phyloP scores from a whole-genome alignment of 2,113 vertebrate species.

The Alethe diademata region DNA sequence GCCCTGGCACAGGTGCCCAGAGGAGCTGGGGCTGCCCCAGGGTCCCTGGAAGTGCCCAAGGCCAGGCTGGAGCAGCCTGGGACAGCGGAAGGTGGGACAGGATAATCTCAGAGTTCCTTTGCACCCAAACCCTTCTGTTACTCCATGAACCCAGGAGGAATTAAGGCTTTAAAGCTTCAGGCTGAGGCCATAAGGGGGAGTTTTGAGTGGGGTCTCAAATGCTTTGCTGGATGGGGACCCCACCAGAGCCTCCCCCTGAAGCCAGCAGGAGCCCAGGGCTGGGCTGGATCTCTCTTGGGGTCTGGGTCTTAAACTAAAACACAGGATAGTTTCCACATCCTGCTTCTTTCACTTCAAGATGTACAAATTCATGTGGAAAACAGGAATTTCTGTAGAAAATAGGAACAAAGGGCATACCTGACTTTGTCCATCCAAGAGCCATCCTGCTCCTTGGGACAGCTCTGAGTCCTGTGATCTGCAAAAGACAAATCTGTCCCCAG shows the following conservation, averaged over 20 bases:
- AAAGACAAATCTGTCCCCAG: not conserved
- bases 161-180: not conserved
- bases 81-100: rapidly evolving
- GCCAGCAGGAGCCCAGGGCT: not conserved
- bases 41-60: not conserved
- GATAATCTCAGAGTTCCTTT: not conserved
- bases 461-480: not conserved
- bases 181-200: rapidly evolving
- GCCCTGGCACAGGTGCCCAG: not conserved
- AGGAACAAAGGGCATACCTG: not conserved
- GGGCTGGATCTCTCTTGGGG: not conserved
- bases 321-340: not conserved
- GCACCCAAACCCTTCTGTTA: not conserved
- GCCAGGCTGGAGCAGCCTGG: not conserved
- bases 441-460: rapidly evolving
- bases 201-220: not conserved
- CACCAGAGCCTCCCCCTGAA: not conserved
- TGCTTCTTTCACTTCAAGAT: not conserved
- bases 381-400: not conserved
- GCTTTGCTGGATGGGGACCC: not conserved
- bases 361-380: rapidly evolving
- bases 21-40: not conserved
- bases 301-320: not conserved
- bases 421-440: rapidly evolving
- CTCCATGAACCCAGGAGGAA: not conserved